Evolutionary conservation across 2,888 invertebrate genomes (phyloP).

Genomic region (Elegia similella): DNA sequence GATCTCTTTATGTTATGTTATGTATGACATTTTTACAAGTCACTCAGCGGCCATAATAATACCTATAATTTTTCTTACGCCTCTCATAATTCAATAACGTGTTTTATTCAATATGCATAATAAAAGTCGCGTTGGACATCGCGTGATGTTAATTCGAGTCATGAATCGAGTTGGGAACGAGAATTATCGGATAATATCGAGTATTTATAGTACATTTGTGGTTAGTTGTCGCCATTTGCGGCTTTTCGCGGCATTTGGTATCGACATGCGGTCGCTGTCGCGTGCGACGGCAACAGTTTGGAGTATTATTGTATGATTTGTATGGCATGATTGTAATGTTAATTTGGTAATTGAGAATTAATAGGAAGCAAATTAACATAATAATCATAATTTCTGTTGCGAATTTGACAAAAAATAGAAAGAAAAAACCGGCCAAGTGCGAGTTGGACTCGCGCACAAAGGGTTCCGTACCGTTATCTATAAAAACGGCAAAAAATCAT

Average conservation of each 20-base stretch:
- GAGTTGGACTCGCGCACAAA: too few species aligned
- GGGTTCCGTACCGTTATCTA: too few species aligned
- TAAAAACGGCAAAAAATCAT: too few species aligned
- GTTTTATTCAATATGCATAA: constrained; percentile 25
- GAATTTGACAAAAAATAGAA: too few species aligned
- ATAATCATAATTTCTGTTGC: too few species aligned
- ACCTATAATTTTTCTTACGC: neutral
- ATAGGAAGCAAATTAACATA: neutral
- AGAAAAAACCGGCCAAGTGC: too few species aligned
- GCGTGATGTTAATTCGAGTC: constrained; percentile 39
- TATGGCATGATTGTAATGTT: neutral
- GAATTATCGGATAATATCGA: constrained; percentile 45
- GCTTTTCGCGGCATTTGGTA: constrained; percentile 31
- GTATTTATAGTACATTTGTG: constrained; percentile 46
- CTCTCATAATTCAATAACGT: constrained; percentile 26
- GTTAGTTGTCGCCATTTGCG: constrained; percentile 61
- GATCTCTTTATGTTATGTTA: too few species aligned
- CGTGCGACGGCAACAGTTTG: neutral
- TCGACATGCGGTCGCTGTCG: constrained; percentile 7
- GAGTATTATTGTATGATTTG: neutral
- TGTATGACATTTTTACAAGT: too few species aligned
- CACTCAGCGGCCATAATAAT: neutral
- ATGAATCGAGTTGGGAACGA: constrained; percentile 31
- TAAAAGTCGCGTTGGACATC: constrained; percentile 23
- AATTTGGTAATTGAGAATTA: neutral